phyloP scores from a whole-genome alignment of 1,140 invertebrate genomes.

The Drosophila auraria region DNA sequence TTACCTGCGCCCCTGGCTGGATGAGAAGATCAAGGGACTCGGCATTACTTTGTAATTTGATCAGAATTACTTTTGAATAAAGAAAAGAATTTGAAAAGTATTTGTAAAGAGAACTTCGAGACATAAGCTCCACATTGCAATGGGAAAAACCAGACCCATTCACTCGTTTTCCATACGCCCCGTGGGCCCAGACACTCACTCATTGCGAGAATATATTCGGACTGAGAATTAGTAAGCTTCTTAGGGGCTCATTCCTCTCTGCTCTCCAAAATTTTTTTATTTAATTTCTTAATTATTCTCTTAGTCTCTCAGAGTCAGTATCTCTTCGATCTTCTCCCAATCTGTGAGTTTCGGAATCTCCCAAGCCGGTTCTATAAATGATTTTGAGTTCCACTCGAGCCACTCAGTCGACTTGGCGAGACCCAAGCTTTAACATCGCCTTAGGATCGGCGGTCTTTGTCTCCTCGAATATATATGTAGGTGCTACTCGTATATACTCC shows the following conservation, averaged over 20 bases:
- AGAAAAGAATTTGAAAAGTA: neutral
- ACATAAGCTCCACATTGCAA: neutral
- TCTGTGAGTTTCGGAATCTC: neutral
- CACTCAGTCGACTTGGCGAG: conserved; percentile 39
- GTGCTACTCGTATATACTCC: conserved; percentile 1
- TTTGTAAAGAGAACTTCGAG: neutral
- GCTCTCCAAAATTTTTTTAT: neutral
- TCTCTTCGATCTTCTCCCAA: neutral
- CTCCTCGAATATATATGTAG: conserved; percentile 7
- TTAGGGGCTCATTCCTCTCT: neutral
- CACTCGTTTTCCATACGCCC: neutral
- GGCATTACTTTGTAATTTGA: conserved; percentile 11
- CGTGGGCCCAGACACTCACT: neutral
- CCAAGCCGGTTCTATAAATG: conserved; percentile 65
- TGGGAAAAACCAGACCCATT: conserved; percentile 6
- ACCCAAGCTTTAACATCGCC: conserved; percentile 7
- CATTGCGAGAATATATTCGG: neutral
- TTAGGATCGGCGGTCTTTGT: neutral
- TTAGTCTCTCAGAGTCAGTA: neutral
- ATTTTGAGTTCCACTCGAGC: conserved; percentile 3
- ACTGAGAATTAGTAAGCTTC: neutral
- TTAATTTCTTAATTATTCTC: neutral
- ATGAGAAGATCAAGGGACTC: conserved; percentile 51
- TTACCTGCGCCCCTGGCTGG: conserved; percentile 87
- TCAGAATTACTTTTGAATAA: neutral